Conservation (phyloP, 2,888 invertebrate species). For the Deilephila porcellus region DNA sequence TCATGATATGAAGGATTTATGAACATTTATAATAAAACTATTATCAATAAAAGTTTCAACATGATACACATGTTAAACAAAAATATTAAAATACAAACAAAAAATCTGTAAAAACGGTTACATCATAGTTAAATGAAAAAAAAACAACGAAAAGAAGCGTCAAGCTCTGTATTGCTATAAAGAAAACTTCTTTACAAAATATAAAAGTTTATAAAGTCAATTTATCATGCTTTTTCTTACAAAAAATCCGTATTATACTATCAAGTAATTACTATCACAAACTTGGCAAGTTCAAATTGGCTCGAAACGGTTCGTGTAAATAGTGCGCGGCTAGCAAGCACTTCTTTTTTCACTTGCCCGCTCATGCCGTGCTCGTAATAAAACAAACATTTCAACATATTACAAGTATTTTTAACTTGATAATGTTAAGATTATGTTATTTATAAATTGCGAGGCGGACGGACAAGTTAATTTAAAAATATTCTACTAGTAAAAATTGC, state of each 20-base stretch:
- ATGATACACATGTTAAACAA: no score
- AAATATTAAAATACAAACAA: no score
- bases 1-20: no score
- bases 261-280: conserved; percentile 16
- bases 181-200: not conserved
- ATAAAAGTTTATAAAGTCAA: not conserved
- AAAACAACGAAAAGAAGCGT: no score
- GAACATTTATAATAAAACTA: no score
- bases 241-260: not conserved
- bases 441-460: not conserved
- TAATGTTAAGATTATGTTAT: not conserved
- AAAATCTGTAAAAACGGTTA: no score
- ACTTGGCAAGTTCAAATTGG: conserved; percentile 3
- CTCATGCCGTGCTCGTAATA: not conserved
- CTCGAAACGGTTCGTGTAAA: conserved; percentile 40
- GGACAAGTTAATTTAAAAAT: no score
- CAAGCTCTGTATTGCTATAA: no score
- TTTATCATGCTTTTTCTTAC: not conserved
- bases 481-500: no score
- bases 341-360: not conserved
- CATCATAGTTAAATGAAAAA: no score
- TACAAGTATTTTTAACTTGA: not conserved
- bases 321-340: conserved; percentile 30
- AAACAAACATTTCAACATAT: conserved; percentile 5
- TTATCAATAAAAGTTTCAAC: no score